Evolutionary conservation across 2,797 vertebrate genomes (phyloP).

Genomic region (Labroides dimidiatus): DNA sequence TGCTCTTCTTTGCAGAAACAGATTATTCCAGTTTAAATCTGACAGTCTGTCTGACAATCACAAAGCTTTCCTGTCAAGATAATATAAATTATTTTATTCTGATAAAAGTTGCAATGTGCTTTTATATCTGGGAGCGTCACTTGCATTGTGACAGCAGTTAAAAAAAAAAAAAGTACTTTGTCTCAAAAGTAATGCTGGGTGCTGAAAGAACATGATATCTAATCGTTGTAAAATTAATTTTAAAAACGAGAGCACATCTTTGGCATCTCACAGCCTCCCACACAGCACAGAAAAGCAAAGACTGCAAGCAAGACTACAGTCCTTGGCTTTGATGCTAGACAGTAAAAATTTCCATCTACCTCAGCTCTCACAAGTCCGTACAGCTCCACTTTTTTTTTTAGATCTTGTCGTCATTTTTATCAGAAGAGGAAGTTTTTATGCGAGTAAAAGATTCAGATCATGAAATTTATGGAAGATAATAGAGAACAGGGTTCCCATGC

Average conservation of each 20-base stretch:
- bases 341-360: background rate
- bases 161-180: conserved; percentile 16
- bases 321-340: background rate
- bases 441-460: no score
- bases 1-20: conserved; percentile 31
- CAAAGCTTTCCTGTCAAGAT: conserved; percentile 59
- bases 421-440: no score
- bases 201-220: background rate
- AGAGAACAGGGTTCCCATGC: no score
- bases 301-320: background rate
- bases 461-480: no score
- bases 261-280: background rate
- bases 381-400: no score
- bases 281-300: background rate
- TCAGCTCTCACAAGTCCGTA: no score
- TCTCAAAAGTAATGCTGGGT: background rate
- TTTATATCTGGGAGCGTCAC: conserved; percentile 53
- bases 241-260: background rate
- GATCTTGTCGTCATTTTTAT: no score
- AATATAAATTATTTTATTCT: conserved; percentile 66
- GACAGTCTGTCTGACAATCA: conserved; percentile 65
- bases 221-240: background rate
- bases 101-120: conserved; percentile 55
- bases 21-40: conserved; percentile 46
- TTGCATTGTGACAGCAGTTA: conserved; percentile 16